Conservation (phyloP, 2,888 invertebrate species). For the Stenichneumon culpator region DNA sequence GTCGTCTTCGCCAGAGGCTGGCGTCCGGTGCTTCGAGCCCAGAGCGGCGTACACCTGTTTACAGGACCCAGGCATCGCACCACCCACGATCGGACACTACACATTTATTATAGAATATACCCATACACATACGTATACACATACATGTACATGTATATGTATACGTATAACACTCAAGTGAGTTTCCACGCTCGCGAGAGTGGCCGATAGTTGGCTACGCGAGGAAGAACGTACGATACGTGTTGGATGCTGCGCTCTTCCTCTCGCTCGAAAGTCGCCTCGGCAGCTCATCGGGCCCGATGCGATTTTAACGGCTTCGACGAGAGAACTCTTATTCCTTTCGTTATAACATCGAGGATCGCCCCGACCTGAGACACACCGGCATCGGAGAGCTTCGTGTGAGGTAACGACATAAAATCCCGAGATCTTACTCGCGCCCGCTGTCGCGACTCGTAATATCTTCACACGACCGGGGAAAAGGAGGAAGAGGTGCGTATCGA, state of each 20-base stretch:
- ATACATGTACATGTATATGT: background rate
- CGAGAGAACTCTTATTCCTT: slow-evolving; percentile 44
- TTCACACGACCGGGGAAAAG: slow-evolving; percentile 21
- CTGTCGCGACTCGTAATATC: slow-evolving; percentile 62
- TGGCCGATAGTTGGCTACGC: slow-evolving; percentile 30
- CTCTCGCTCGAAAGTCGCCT: slow-evolving; percentile 1
- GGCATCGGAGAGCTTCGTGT: slow-evolving; percentile 78
- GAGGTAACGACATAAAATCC: slow-evolving; percentile 82
- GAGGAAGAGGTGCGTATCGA: slow-evolving; percentile 36
- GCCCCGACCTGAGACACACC: slow-evolving; percentile 66
- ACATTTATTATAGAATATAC: slow-evolving; percentile 21
- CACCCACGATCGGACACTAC: slow-evolving; percentile 71
- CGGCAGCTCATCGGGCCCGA: slow-evolving; percentile 34
- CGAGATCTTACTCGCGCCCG: slow-evolving; percentile 80
- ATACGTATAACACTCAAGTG: background rate
- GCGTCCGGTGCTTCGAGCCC: slow-evolving; percentile 41
- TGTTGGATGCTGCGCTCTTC: background rate
- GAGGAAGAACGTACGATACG: background rate
- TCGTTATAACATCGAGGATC: slow-evolving; percentile 54
- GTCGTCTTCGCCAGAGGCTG: slow-evolving; percentile 36
- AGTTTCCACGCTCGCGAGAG: slow-evolving; percentile 22
- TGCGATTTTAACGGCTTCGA: slow-evolving; percentile 60
- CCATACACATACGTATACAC: background rate
- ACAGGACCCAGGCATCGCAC: slow-evolving; percentile 69
- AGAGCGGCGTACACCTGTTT: slow-evolving; percentile 76